phyloP scores from a whole-genome alignment of 23 tunicate genomes.

The Trididemnum clinides region DNA sequence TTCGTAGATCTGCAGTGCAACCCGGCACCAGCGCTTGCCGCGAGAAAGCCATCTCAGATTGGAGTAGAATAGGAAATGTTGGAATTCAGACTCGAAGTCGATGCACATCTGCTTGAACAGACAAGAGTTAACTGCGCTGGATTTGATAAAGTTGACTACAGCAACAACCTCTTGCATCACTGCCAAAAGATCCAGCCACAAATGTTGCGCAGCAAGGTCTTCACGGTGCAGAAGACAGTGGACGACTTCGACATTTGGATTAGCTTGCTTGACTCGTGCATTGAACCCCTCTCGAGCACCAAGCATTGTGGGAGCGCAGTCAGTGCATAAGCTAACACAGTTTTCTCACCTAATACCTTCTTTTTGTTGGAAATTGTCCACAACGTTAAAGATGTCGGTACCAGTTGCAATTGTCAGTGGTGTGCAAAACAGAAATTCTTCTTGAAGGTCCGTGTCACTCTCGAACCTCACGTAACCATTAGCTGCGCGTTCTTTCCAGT shows the following conservation, averaged over 20 bases:
- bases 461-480: conserved; percentile 54
- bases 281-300: conserved; percentile 49
- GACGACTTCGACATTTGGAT: conserved; percentile 25
- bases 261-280: conserved; percentile 31
- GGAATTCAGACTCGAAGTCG: conserved; percentile 55
- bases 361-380: conserved; percentile 39
- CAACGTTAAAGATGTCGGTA: too few relatives aligned
- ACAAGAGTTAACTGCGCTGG: conserved; percentile 55
- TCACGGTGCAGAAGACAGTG: too few relatives aligned
- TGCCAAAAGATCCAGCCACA: conserved; percentile 58
- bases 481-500: conserved; percentile 54
- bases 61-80: conserved; percentile 67
- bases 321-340: conserved; percentile 61
- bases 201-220: conserved; percentile 50
- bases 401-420: conserved; percentile 49
- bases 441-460: conserved; percentile 61
- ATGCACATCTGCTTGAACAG: conserved; percentile 66
- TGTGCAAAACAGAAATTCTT: conserved; percentile 63
- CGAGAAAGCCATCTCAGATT: conserved; percentile 47
- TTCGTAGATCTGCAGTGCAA: conserved; percentile 56
- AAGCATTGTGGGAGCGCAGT: conserved; percentile 71
- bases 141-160: conserved; percentile 67
- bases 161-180: conserved; percentile 65
- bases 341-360: conserved; percentile 57
- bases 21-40: conserved; percentile 49